phyloP scores from a whole-genome alignment of 1,140 invertebrate genomes.

The Hypothenemus hampei region DNA sequence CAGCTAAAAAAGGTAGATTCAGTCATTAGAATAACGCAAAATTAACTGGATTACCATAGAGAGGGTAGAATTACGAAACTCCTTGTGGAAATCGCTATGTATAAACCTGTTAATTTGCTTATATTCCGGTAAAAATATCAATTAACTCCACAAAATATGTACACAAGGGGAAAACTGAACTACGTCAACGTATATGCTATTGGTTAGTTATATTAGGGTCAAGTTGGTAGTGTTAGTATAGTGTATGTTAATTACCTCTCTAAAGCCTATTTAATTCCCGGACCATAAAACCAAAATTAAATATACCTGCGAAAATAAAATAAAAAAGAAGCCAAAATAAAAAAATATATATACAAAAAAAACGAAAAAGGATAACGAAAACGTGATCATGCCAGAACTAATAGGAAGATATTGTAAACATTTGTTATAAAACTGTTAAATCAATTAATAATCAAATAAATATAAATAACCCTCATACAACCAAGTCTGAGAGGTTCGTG shows the following conservation, averaged over 20 bases:
- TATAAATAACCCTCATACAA: no score
- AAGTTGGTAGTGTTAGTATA: conserved; percentile 28
- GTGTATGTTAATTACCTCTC: conserved; percentile 30
- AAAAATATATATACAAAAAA: conserved; percentile 12
- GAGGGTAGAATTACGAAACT: no score
- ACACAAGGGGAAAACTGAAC: conserved; percentile 32
- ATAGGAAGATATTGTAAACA: no score
- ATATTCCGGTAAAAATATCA: no score
- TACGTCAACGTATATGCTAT: conserved; percentile 33
- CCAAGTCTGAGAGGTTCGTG: no score
- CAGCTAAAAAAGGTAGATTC: conserved; percentile 30
- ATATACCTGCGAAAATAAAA: conserved; percentile 32
- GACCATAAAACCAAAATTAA: conserved; percentile 27
- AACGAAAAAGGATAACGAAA: conserved; percentile 15
- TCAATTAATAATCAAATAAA: no score
- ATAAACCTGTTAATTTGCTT: no score
- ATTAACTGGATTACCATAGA: no score
- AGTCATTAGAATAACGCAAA: no score
- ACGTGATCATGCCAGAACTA: neutral
- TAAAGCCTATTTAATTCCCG: conserved; percentile 21
- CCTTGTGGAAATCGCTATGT: no score
- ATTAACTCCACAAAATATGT: no score
- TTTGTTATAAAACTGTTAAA: no score
- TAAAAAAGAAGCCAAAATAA: conserved; percentile 25
- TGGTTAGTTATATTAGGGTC: conserved; percentile 26